phyloP scores from a whole-genome alignment of 1,140 invertebrate genomes.

The Bradynema listronoti region DNA sequence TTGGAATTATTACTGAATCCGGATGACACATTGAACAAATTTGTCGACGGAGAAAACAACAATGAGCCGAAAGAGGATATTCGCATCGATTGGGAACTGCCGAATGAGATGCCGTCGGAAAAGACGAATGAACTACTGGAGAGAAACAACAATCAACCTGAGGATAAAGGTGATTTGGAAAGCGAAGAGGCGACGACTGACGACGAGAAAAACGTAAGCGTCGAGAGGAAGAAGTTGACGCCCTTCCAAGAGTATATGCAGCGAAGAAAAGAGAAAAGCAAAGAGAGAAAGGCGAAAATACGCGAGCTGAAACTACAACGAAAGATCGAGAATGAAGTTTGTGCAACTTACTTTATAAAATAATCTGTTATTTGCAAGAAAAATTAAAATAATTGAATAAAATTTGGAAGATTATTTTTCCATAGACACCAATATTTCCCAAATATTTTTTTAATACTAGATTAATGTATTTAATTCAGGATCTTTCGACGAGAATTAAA shows the following conservation, averaged over 20 bases:
- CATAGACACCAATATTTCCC: neutral
- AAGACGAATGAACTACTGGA: conserved; percentile 27
- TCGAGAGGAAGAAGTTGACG: conserved; percentile 59
- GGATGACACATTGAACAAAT: conserved; percentile 44
- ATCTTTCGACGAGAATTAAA: neutral
- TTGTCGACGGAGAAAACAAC: neutral
- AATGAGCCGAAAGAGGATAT: conserved; percentile 5
- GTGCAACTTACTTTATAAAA: neutral
- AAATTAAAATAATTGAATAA: conserved; percentile 5
- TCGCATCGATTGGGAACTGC: neutral
- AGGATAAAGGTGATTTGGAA: neutral
- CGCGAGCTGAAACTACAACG: conserved; percentile 61
- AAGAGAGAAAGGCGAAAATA: conserved; percentile 65
- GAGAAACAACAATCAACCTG: no score
- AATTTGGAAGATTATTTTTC: neutral
- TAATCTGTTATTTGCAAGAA: neutral
- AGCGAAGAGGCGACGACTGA: neutral
- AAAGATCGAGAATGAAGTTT: conserved; percentile 15
- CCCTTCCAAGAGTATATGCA: conserved; percentile 68
- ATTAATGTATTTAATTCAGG: neutral
- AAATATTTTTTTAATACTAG: neutral
- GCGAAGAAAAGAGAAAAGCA: conserved; percentile 60
- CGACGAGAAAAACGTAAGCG: neutral
- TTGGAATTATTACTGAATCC: conserved; percentile 59
- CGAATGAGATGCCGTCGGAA: conserved; percentile 29